Base-by-base conservation (phyloP, 1,140 invertebrate genomes). In the Drosophila paulistorum region DNA sequence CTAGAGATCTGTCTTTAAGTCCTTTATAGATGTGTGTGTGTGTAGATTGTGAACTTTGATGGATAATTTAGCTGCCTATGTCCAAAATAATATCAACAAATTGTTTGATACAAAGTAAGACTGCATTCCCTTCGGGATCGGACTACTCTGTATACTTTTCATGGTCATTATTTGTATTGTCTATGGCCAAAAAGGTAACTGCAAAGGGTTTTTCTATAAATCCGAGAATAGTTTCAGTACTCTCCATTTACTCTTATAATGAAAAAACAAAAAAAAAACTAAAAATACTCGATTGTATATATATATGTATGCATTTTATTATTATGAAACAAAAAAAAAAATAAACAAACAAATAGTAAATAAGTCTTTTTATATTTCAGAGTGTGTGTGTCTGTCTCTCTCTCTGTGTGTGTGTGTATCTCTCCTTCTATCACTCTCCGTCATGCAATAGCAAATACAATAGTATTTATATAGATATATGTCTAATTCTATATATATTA, bases 301-400 rank as follows among this genome's bases (percentile, higher is more conserved):
- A 41, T 68, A 74, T 59, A 71, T 74, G 81, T 59, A 69, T 57
- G 42, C 42, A 63, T 37, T 10, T 37, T 81, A 64, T 48, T 70
- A 71, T 63, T 74, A 77, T 70, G 67, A 80, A 75, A 70, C 68
- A 68, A 73, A 41, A 64, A 57, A 57, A 64, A 73, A 62, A 80
- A 77, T 60, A 69, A 78, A 60, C 0, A 17, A 17, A 17, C 1
- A 17, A 69, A 81, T 85, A 78, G 73, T 79, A 85, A 72, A 87
- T 87, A 89, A 89, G 84, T 89, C 84, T 89, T 89, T 89, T 89
- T 81, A 69, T 90, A 89, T 89, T 89, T 89, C 84, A 90, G 85
- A 89, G 81, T 85, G 84, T 89, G 65, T 85, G 64, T 75, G 72
- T 76, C 65, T 76, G 41, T 77, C 62, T 76, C 71, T 55, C 76